Conservation (phyloP, 2,797 vertebrate species). For the Pseudocheirus occidentalis region DNA sequence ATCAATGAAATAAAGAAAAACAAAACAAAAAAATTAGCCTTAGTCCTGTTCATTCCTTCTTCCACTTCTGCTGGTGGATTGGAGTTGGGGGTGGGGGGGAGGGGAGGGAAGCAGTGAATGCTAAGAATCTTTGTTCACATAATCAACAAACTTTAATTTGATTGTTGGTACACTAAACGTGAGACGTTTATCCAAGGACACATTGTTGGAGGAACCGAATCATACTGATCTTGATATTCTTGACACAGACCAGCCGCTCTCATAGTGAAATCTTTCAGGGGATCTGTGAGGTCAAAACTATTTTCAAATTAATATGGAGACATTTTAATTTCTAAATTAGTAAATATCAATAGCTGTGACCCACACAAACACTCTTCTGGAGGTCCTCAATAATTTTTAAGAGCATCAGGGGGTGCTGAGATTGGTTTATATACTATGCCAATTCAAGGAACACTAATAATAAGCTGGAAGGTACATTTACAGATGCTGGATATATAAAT, state of each 20-base stretch:
- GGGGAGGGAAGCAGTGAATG: not conserved
- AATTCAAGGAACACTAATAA: not conserved
- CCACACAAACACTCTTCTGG: not conserved
- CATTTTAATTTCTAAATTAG: not conserved
- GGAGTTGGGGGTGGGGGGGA: too few species aligned
- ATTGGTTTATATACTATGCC: not conserved
- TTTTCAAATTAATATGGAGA: not conserved
- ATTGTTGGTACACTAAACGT: not conserved
- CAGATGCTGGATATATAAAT: not conserved
- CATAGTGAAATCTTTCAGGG: not conserved
- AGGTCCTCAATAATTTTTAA: not conserved
- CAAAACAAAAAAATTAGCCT: not conserved
- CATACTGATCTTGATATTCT: not conserved
- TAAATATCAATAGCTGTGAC: not conserved
- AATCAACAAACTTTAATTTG: not conserved
- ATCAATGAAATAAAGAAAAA: not conserved
- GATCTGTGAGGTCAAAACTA: not conserved
- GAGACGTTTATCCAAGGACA: not conserved
- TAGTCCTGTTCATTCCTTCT: not conserved
- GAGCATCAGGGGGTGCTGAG: not conserved
- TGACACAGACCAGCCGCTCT: not conserved
- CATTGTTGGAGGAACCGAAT: not conserved
- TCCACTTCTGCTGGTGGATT: not conserved
- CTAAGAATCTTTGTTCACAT: not conserved
- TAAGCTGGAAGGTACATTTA: not conserved